Evolutionary conservation across 2,113 vertebrate species (phyloP).

Genomic region (Crotalus helleri): DNA sequence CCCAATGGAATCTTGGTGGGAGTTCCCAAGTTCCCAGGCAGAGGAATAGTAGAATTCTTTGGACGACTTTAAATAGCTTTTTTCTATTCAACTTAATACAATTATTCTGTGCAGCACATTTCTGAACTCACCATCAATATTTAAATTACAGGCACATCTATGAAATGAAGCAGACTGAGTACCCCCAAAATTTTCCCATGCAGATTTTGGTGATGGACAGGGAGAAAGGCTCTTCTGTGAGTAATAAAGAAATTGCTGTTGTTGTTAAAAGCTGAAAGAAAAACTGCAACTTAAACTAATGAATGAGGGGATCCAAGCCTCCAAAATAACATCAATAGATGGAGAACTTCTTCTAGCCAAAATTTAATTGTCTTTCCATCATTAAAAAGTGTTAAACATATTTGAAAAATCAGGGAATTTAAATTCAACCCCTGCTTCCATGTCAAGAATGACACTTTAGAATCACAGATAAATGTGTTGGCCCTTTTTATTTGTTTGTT

Average conservation of each 20-base stretch:
- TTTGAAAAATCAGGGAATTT: neutral
- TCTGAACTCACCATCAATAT: conserved; percentile 7
- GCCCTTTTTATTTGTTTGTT: neutral
- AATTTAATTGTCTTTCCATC: neutral
- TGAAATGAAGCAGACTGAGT: conserved; percentile 66
- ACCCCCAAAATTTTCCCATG: conserved; percentile 55
- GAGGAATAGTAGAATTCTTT: neutral
- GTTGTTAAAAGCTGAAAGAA: neutral
- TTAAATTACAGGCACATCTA: conserved; percentile 66
- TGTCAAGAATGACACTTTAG: neutral
- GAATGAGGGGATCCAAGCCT: neutral
- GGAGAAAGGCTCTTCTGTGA: conserved; percentile 62
- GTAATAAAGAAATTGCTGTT: conserved; percentile 32
- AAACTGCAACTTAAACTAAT: neutral
- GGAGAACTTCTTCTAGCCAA: neutral
- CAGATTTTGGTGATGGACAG: conserved; percentile 62
- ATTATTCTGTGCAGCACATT: neutral
- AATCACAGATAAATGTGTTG: neutral
- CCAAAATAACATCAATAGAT: neutral
- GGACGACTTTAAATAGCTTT: neutral
- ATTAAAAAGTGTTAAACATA: neutral
- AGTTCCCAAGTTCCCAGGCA: neutral
- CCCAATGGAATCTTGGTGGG: neutral
- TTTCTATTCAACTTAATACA: neutral
- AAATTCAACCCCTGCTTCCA: neutral